Evolutionary conservation across 2,888 invertebrate genomes (phyloP).

Genomic region (Drosophila bunnanda): DNA sequence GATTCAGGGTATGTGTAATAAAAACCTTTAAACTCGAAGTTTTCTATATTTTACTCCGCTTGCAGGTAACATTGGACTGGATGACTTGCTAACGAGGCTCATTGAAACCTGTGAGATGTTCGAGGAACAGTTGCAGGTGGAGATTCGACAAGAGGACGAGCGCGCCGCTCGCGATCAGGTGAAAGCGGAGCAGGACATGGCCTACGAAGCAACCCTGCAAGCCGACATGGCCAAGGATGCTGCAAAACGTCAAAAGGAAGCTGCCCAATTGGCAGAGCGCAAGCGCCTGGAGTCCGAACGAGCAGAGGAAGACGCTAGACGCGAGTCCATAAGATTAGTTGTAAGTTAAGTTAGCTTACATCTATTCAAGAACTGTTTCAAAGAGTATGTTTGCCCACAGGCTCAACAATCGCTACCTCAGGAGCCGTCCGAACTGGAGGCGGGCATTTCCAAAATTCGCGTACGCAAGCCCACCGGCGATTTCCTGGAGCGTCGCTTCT

Average conservation of each 20-base stretch:
- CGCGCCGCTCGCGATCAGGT: slow-evolving; percentile 94
- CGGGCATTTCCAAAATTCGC: slow-evolving; percentile 90
- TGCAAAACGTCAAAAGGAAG: slow-evolving; percentile 90
- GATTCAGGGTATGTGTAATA: slow-evolving; percentile 89
- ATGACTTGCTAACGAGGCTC: slow-evolving; percentile 93
- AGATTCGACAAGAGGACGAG: slow-evolving; percentile 94
- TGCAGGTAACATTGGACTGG: slow-evolving; percentile 91
- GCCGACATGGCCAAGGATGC: slow-evolving; percentile 93
- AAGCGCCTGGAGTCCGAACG: slow-evolving; percentile 91
- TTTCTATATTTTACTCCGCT: neutral
- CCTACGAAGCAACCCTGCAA: slow-evolving; percentile 95
- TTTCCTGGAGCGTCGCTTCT: slow-evolving; percentile 91
- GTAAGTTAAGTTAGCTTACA: slow-evolving; percentile 52
- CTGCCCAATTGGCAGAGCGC: slow-evolving; percentile 88
- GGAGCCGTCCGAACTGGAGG: slow-evolving; percentile 88
- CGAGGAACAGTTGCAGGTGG: slow-evolving; percentile 90
- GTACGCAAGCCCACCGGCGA: slow-evolving; percentile 92
- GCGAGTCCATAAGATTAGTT: slow-evolving; percentile 87
- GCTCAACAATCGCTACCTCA: slow-evolving; percentile 89
- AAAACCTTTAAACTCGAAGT: neutral
- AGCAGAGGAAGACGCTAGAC: slow-evolving; percentile 89
- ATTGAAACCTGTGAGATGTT: slow-evolving; percentile 95
- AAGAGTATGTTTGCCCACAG: slow-evolving; percentile 48
- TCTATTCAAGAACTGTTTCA: neutral
- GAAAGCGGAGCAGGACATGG: slow-evolving; percentile 96